Percentiles rank a stretch among this genome's conserved stretches.
Evolutionary conservation across 2,113 vertebrate species (phyloP).

Genomic region (Coptodon bakossiorum): DNA sequence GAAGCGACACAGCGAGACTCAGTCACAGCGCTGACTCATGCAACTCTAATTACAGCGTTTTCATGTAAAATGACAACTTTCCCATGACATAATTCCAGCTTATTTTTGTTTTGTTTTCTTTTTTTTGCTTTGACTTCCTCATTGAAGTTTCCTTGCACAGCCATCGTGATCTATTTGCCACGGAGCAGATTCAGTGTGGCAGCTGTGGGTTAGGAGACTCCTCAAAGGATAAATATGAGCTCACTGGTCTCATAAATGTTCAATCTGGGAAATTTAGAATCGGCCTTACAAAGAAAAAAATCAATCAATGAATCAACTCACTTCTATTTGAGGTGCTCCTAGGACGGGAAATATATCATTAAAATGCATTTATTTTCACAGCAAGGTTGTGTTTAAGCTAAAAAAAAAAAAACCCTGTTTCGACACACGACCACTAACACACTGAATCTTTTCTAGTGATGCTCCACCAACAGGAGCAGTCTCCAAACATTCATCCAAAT

Average conservation of each 20-base stretch:
- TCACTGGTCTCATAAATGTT: not conserved
- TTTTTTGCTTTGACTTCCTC: not conserved
- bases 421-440: rapidly evolving
- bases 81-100: not conserved
- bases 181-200: not conserved
- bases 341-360: not conserved
- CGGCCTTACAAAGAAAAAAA: not conserved
- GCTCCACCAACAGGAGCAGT: not conserved
- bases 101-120: slow-evolving; percentile 8
- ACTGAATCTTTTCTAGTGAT: not conserved
- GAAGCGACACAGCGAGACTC: not conserved
- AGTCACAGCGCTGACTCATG: not conserved
- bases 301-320: not conserved
- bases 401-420: rapidly evolving
- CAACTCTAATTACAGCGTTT: not conserved
- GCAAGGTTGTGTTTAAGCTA: not conserved
- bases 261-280: not conserved
- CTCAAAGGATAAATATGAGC: not conserved
- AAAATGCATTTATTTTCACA: not conserved
- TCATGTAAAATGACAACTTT: not conserved
- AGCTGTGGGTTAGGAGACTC: not conserved
- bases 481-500: not conserved
- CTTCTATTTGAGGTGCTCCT: not conserved
- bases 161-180: not conserved
- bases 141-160: not conserved